phyloP scores from a whole-genome alignment of 2,888 invertebrate genomes.

The Dryocosmus kuriphilus region DNA sequence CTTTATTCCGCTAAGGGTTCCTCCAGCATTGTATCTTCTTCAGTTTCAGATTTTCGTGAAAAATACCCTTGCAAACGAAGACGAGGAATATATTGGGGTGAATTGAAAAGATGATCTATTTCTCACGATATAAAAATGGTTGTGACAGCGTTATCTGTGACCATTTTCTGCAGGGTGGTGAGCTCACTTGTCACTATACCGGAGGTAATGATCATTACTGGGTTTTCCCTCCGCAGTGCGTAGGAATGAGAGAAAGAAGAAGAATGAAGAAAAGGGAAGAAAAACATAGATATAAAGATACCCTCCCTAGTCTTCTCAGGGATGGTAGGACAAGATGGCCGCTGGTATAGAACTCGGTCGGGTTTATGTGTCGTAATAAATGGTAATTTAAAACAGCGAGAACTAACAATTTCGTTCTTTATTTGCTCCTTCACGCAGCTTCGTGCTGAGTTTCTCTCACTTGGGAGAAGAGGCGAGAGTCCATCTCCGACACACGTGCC shows the following conservation, averaged over 20 bases:
- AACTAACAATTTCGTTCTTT: slow-evolving; percentile 78
- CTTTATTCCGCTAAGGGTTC: background rate
- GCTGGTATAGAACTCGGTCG: slow-evolving; percentile 68
- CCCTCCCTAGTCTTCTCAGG: slow-evolving; percentile 52
- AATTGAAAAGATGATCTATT: slow-evolving; percentile 67
- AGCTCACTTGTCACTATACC: slow-evolving; percentile 75
- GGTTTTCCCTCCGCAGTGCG: slow-evolving; percentile 46
- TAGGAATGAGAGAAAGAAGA: slow-evolving; percentile 29
- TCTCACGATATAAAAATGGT: slow-evolving; percentile 75
- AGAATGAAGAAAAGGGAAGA: slow-evolving; percentile 45
- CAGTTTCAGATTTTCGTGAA: background rate
- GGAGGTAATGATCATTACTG: slow-evolving; percentile 77
- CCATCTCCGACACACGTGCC: slow-evolving; percentile 48
- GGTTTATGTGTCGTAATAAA: slow-evolving; percentile 77
- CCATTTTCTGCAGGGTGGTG: slow-evolving; percentile 73
- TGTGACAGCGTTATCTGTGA: slow-evolving; percentile 75
- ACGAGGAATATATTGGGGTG: slow-evolving; percentile 54
- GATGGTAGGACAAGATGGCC: slow-evolving; percentile 74
- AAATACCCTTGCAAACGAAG: slow-evolving; percentile 19
- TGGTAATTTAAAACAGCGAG: slow-evolving; percentile 78
- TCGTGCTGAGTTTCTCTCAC: slow-evolving; percentile 51
- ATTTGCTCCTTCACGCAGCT: slow-evolving; percentile 64
- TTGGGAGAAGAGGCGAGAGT: slow-evolving; percentile 43
- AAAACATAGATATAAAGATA: slow-evolving; percentile 44
- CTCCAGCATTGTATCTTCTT: background rate